phyloP scores from a whole-genome alignment of 2,797 vertebrate genomes.

The Scleropages formosus region DNA sequence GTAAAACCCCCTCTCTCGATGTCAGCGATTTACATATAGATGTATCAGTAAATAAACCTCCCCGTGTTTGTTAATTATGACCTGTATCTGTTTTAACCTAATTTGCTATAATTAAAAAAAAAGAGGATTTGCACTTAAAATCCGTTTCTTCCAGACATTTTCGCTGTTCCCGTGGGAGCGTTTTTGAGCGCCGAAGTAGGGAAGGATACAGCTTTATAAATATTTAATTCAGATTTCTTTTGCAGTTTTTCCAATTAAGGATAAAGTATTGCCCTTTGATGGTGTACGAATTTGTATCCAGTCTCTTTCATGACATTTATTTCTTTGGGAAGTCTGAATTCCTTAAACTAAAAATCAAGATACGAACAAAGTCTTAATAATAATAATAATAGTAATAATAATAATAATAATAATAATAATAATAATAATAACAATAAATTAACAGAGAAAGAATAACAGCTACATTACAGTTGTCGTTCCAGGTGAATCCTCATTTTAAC shows the following conservation, averaged over 20 bases:
- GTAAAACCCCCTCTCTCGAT: neutral
- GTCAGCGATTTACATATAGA: neutral
- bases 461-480: no score
- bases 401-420: constrained; percentile 3
- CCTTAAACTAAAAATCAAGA: neutral
- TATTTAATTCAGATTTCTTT: constrained; percentile 64
- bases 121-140: constrained; percentile 25
- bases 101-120: constrained; percentile 12
- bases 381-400: constrained; percentile 1
- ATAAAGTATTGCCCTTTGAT: constrained; percentile 40
- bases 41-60: constrained; percentile 19
- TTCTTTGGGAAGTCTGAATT: constrained; percentile 6
- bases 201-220: constrained; percentile 60
- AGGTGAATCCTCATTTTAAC: no score
- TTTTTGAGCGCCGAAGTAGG: constrained; percentile 46
- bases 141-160: constrained; percentile 48
- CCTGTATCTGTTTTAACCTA: constrained; percentile 12
- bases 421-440: constrained; percentile 9
- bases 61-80: neutral
- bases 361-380: constrained; percentile 4
- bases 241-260: constrained; percentile 63
- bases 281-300: constrained; percentile 5
- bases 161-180: constrained; percentile 43
- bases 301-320: neutral
- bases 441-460: neutral